Conservation (phyloP, 2,797 vertebrate species). For the Halcyon leucocephala region DNA sequence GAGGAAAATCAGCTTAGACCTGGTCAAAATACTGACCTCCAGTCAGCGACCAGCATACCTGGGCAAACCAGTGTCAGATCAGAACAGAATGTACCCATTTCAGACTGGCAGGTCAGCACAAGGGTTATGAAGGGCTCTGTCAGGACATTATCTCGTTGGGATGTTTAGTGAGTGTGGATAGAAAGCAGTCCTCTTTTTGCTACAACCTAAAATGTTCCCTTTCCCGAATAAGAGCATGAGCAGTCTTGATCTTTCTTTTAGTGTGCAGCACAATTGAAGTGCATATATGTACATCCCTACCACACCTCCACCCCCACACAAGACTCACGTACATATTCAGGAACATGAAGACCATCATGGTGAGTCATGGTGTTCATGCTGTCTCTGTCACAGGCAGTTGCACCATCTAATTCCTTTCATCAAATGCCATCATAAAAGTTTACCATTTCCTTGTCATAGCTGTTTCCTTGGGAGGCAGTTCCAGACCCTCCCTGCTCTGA, state of each 20-base stretch:
- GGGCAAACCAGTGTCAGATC: not conserved
- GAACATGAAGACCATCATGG: not conserved
- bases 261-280: not conserved
- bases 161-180: not conserved
- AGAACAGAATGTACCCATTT: not conserved
- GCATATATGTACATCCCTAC: not conserved
- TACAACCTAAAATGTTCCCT: not conserved
- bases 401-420: conserved; percentile 26
- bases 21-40: not conserved
- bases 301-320: not conserved
- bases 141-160: not conserved
- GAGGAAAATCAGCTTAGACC: not conserved
- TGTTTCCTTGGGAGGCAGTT: not conserved
- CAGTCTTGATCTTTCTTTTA: not conserved
- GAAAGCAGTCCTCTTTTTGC: not conserved
- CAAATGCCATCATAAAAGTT: not conserved
- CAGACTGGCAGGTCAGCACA: not conserved
- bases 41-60: not conserved
- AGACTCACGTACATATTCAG: not conserved
- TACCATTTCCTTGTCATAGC: not conserved
- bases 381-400: not conserved
- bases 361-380: not conserved
- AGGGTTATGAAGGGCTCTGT: not conserved
- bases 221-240: not conserved
- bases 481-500: not conserved